Evolutionary conservation across 2,888 invertebrate genomes (phyloP), one percentile per base, ranked within the genome.

Genomic region (Dioctria linearis): DNA sequence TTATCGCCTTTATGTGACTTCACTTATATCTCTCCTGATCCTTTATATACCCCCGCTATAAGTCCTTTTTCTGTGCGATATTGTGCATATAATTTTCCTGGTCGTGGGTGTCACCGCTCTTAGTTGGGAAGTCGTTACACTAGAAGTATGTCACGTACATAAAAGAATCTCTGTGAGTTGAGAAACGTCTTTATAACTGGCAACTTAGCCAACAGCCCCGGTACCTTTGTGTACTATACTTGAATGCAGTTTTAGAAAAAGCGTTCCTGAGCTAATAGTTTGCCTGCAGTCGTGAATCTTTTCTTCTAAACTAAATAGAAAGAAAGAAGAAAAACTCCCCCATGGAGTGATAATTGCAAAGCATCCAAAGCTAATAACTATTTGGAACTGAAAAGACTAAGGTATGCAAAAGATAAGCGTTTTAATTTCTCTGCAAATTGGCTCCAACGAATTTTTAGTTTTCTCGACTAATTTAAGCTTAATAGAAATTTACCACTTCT

Each of bases 401-500:
- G 51, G 54, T 69, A 69, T 69, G 69, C 69, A 51, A 51, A 69
- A 69, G 69, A 69, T 69, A 69, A 69, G 69, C 49, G 51, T 69
- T 69, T 69, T 69, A 69, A 69, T 69, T 69, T 69, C 49, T 69
- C 49, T 69, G 69, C 13, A 51, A 67, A 69, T 69, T 69, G 69
- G 69, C 69, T 69, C 37, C 69, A 51, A 11, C 25, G 54, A 43
- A 51, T 51, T 69, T 49, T 51, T 11, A 49, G 11, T 37, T 51
- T 69, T 37, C 46, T 25, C 39, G 40, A 37, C 51, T 69, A 69
- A 69, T 69, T 61, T 69, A 54, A 54, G 6, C 54, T 54, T 25
- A 25, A 25, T 25, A 25, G 25, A 25, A 25, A 25, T 25, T 25
- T 25, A 25, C 25, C 25, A 25, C 25, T 25, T 25, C 25, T 25